Evolutionary conservation across 92 coral and sea anemone genomes (phyloP).

Genomic region (Heliopora coerulea): DNA sequence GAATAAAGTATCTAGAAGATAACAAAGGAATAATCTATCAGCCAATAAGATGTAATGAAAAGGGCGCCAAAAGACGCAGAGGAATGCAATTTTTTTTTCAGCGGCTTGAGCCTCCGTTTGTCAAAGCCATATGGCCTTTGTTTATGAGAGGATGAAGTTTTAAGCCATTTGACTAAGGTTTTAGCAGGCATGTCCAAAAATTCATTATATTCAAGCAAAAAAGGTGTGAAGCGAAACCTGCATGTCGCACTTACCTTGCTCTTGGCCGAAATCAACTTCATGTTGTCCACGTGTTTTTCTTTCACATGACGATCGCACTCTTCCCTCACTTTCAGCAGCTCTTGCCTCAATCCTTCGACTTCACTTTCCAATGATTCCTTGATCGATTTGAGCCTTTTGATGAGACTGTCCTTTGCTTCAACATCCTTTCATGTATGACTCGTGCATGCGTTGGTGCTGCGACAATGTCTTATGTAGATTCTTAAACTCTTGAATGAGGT

Average conservation of each 20-base stretch:
- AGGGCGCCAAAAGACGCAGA: too few relatives aligned
- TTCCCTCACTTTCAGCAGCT: constrained; percentile 64
- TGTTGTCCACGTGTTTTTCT: constrained; percentile 65
- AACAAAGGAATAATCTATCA: too few relatives aligned
- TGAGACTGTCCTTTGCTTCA: constrained; percentile 79
- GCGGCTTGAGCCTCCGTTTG: too few relatives aligned
- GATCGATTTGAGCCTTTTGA: constrained; percentile 79
- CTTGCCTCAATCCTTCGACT: constrained; percentile 79
- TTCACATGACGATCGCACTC: constrained; percentile 71
- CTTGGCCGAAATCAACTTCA: constrained; percentile 62
- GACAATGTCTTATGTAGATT: constrained; percentile 77
- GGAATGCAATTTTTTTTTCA: too few relatives aligned
- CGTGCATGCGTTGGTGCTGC: constrained; percentile 84
- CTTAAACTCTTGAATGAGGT: constrained; percentile 82
- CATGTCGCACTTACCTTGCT: constrained; percentile 54
- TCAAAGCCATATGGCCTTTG: too few relatives aligned
- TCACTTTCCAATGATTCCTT: constrained; percentile 88
- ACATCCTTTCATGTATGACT: constrained; percentile 80
- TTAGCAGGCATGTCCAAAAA: too few relatives aligned
- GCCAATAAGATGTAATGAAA: too few relatives aligned
- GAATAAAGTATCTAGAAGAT: too few relatives aligned
- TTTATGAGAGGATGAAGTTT: too few relatives aligned
- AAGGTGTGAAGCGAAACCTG: too few relatives aligned
- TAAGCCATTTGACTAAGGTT: too few relatives aligned
- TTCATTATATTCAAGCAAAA: too few relatives aligned